Evolutionary conservation across 2,113 vertebrate species (phyloP), one percentile per base, ranked within the genome.

Genomic region (Symphodus melops): DNA sequence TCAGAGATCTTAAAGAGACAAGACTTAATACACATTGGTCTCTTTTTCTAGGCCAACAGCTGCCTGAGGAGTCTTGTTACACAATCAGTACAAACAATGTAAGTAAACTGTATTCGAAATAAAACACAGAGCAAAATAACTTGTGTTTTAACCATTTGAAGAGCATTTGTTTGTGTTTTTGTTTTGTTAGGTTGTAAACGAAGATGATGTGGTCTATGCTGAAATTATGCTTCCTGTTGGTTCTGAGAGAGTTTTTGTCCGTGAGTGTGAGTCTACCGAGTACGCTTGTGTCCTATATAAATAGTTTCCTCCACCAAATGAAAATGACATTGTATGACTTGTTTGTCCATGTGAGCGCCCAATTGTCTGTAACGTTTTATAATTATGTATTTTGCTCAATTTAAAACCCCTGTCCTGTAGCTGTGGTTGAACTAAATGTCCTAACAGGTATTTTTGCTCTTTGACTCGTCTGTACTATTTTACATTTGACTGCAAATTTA

Each of bases 121-220:
- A 0, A 23, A 14, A 33, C 1, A 55, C 0, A 63, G 1, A 49
- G 1, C 19, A 20, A 5, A 46, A 48, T 39, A 0, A 21, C 16
- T n/a, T 57, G 4, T 51, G 37, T 19, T 65, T 17, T 19, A 0
- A 25, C 3, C 1, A n/a, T 0, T 56, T 56, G 28, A 42, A 8
- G 1, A 12, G 3, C 59, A 8, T 79, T 1, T 61, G 1, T 48
- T 0, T 55, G 3, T 69, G 28, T 67, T 13, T 44, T 63, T 44
- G 65, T 5, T 67, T 36, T 41, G 39, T 41, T 10, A 90, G 87
- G 71, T 33, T 0, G 0, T 23, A 9, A 23, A 58, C 28, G 19
- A 21, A 63, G 73, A 83, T 9, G 70, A 84, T 6, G 78, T 88
- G 37, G 36, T 89, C 79, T 89, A 88, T 21, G 79, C 84, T 4